Conservation (phyloP, 2,797 vertebrate species). For the Chloroceryle inda region DNA sequence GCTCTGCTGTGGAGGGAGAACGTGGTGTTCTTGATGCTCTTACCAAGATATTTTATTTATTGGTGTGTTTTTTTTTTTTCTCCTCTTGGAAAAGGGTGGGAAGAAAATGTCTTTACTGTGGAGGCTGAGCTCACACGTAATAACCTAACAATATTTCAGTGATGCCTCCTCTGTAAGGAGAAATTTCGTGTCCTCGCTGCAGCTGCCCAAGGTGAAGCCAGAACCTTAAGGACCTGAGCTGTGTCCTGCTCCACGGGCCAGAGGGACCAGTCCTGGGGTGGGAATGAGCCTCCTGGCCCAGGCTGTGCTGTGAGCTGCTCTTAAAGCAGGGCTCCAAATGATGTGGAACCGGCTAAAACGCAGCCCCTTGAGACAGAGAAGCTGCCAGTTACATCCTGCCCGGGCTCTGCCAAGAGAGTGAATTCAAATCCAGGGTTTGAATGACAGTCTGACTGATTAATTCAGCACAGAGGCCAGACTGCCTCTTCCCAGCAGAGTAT, state of each 20-base stretch:
- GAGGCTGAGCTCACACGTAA: background rate
- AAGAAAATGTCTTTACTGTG: background rate
- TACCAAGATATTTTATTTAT: background rate
- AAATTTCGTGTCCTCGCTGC: background rate
- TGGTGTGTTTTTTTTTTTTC: background rate
- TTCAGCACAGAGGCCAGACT: background rate
- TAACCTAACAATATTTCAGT: background rate
- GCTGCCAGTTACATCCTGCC: background rate
- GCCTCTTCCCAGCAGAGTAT: background rate
- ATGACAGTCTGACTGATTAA: conserved; percentile 35
- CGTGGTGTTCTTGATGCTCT: background rate
- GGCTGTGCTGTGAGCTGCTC: background rate
- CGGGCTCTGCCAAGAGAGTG: background rate
- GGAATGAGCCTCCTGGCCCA: background rate
- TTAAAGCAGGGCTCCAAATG: background rate
- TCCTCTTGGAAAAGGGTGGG: background rate
- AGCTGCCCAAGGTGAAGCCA: background rate
- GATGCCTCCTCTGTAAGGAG: background rate
- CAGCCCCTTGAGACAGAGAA: background rate
- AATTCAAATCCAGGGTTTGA: conserved; percentile 11
- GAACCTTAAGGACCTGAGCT: background rate
- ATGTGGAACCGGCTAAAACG: background rate
- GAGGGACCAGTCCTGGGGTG: accelerated
- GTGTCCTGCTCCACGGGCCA: accelerated
- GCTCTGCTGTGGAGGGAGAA: background rate